Base-by-base conservation (phyloP, 1,140 invertebrate genomes). In the Bombus cullumanus region DNA sequence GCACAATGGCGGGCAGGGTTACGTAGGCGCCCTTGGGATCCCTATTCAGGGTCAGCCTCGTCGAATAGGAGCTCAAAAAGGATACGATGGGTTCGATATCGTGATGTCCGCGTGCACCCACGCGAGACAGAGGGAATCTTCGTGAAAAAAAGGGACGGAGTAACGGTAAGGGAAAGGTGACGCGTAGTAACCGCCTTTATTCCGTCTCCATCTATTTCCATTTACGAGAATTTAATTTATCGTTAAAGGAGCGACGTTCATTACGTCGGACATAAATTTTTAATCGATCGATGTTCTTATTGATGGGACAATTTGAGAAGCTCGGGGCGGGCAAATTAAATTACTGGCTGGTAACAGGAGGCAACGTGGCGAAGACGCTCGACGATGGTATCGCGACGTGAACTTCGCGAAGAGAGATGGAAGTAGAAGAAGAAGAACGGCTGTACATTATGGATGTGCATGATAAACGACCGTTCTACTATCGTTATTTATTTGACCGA, bases 1-100 rank as follows among this genome's bases (percentile, higher is more conserved):
- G 79, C 80, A 93, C 89, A 93, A 94, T 92, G 88, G 86, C 88
- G 82, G 81, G 82, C 86, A 88, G 92, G 93, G 92, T 93, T 94
- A 94, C 93, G 92, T 93, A 93, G 93, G 92, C 90, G 93, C 92
- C 91, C 92, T 92, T 92, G 87, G 92, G 92, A 90, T 90, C 53
- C 87, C 88, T 93, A 91, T 93, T 93, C 92, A 93, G 89, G 80
- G 91, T 91, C 86, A 83, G 59, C 81, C 74, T 87, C 43, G 81
- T 81, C 88, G 89, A 92, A 93, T 91, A 92, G 90, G 88, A 92
- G 91, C 90, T 90, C 81, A 84, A 85, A 88, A 89, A 92, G 89
- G 86, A 92, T 88, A 78, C 68, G 74, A 34, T 64, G 83, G 43
- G 68, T 47, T 34, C 62, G 31, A 41, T 28, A 31, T 78, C 47